A percentile compares a stretch with the other conserved stretches of the same genome.
Evolutionary conservation across 2,888 invertebrate species (phyloP).

Genomic region (Heliconius hortense): DNA sequence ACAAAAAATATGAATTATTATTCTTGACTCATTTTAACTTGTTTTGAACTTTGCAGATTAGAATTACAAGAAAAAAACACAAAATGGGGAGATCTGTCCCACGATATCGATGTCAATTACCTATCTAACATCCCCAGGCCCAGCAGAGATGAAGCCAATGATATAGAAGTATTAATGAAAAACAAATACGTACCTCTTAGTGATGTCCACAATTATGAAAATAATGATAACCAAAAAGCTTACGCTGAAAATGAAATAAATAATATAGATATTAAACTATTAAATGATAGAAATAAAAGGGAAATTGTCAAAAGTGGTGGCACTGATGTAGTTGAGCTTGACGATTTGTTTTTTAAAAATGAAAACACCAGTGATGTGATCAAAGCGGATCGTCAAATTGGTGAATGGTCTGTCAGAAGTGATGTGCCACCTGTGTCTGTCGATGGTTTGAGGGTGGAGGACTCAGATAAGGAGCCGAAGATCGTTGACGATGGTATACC

Average conservation of each 20-base stretch:
- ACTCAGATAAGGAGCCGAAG: conserved; percentile 80
- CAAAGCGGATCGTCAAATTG: conserved; percentile 39
- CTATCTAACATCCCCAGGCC: conserved; percentile 52
- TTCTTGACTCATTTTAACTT: neutral
- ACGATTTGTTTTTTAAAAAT: conserved; percentile 38
- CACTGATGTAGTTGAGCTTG: conserved; percentile 26
- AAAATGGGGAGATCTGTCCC: conserved; percentile 64
- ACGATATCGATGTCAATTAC: conserved; percentile 70
- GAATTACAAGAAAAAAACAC: conserved; percentile 31
- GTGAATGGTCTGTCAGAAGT: conserved; percentile 51
- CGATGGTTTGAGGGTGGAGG: conserved; percentile 82
- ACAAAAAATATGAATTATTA: neutral
- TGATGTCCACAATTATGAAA: conserved; percentile 39
- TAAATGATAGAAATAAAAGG: conserved; percentile 39
- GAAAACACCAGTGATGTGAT: conserved; percentile 30
- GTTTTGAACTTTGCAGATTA: conserved; percentile 28
- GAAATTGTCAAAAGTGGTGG: conserved; percentile 42
- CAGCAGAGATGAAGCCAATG: conserved; percentile 54
- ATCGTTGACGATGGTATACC: conserved; percentile 84
- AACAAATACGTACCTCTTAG: conserved; percentile 57
- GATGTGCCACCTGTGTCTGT: conserved; percentile 55
- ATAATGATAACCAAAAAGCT: conserved; percentile 20
- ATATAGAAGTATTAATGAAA: conserved; percentile 58
- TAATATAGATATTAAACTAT: conserved; percentile 21
- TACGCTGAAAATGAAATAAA: conserved; percentile 26